These are phyloP conservation scores for Neuroscelio doddi DNA, from an alignment of 2,888 invertebrate genomes.

Conservation along the genomic window DNA sequence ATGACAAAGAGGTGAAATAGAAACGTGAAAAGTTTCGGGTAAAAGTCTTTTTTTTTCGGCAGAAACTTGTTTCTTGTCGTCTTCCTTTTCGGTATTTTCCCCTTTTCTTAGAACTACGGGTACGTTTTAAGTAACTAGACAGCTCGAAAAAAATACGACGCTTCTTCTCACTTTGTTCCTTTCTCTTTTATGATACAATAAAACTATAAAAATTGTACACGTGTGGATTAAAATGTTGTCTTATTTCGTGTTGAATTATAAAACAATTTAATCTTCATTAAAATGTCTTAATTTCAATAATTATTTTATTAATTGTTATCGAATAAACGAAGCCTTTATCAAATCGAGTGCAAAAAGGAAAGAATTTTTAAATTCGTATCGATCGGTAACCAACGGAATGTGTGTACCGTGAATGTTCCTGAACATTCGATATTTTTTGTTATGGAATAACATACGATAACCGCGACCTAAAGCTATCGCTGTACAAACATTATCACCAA, in stretches of 20 bases:
- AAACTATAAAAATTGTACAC: too few relatives aligned
- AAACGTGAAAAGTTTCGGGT: too few relatives aligned
- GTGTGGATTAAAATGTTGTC: too few relatives aligned
- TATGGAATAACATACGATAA: constrained; percentile 27
- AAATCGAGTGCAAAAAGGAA: constrained; percentile 6
- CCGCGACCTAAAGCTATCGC: constrained; percentile 22
- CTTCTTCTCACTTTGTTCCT: constrained; percentile 7
- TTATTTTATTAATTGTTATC: too few relatives aligned
- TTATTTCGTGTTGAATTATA: too few relatives aligned
- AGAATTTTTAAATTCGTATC: constrained; percentile 12
- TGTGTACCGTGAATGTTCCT: constrained; percentile 14
- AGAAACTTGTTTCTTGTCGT: constrained; percentile 12
- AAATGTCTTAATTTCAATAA: too few relatives aligned
- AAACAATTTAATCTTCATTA: too few relatives aligned
- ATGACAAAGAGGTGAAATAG: constrained; percentile 10
- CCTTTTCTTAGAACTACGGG: constrained; percentile 12
- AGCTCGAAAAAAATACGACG: constrained; percentile 15
- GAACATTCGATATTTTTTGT: constrained; percentile 14
- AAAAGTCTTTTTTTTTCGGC: constrained; percentile 12
- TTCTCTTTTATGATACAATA: constrained; percentile 7
- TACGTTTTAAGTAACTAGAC: constrained; percentile 25
- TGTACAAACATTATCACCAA: constrained; percentile 35
- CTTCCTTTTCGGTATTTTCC: neutral
- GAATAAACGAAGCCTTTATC: neutral
- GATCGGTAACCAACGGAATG: constrained; percentile 35